Evolutionary conservation across 2,113 vertebrate genomes (phyloP).

Genomic region (Coregonus clupeaformis): DNA sequence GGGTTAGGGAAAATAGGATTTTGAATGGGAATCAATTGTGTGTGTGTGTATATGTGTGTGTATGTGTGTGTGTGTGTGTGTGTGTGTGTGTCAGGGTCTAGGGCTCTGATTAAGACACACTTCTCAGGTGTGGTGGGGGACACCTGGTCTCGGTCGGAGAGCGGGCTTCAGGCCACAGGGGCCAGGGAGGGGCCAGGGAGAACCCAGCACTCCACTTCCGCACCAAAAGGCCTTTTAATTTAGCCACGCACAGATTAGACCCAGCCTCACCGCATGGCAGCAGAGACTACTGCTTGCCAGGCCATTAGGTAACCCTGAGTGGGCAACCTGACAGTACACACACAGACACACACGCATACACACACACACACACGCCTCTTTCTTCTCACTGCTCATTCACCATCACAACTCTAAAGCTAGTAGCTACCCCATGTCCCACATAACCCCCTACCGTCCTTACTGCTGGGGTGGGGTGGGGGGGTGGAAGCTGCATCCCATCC

Average conservation of each 20-base stretch:
- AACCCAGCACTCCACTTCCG: constrained; percentile 66
- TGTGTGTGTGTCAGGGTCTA: constrained; percentile 41
- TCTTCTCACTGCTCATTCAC: no score
- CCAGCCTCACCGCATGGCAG: constrained; percentile 58
- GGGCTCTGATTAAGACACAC: constrained; percentile 66
- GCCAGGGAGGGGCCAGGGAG: constrained; percentile 41
- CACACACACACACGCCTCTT: not conserved
- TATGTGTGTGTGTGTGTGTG: constrained; percentile 26
- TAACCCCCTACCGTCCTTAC: no score
- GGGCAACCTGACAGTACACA: constrained; percentile 48
- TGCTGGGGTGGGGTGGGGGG: no score
- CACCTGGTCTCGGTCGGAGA: constrained; percentile 72
- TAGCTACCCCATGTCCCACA: no score
- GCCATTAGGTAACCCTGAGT: constrained; percentile 58
- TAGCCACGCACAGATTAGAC: constrained; percentile 62
- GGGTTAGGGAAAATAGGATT: no score
- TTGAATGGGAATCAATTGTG: not conserved
- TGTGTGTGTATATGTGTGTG: constrained; percentile 33
- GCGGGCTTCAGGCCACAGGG: constrained; percentile 65
- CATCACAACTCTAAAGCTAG: no score
- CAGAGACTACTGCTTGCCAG: constrained; percentile 51
- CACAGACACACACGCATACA: constrained; percentile 33
- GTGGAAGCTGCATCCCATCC: no score
- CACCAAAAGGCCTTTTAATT: constrained; percentile 73
- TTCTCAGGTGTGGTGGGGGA: constrained; percentile 50